Base-by-base conservation (phyloP, 2,113 vertebrate species). In the Piaya cayana region DNA sequence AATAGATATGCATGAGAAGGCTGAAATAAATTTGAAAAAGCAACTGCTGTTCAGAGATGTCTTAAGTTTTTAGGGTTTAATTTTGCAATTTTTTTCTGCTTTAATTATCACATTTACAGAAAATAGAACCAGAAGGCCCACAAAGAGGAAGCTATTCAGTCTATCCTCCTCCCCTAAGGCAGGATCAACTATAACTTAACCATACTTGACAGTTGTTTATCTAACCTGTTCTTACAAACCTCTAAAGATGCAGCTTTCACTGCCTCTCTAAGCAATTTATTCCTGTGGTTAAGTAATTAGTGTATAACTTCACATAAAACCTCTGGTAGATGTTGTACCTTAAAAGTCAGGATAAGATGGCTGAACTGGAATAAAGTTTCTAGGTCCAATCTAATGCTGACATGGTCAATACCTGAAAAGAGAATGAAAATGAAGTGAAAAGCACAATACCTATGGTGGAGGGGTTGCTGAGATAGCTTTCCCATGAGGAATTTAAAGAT, bases 281-380 rank as follows among this genome's bases (percentile, higher is more conserved):
- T 92, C 90, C 68, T 75, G 86, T 78, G 91, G 72, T 86, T 88
- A 95, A 87, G 42, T 80, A 93, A 95, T 92, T 87, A 84, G 56
- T 62, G 65, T 77, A 71, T 70, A 86, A 75, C 25, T 29, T 90
- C 86, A 88, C 79, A 71, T 90, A 84, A 94, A 94, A 82, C 42
- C 11, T 92, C 26, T 63, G 30, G 59, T 78, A 83, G 81, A 59
- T 69, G 8, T 62, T 6, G 22, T 98, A 99, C 99, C 99, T 99
- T 99, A 94, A 99, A 99, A 53, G 98, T 99, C 95, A 99, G 97
- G 70, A 99, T 98, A 72, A 99, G 98, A 65, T 99, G 99, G 82
- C 98, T 99, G 96, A 99, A 99, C 92, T 99, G 98, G 97, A 99
- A 99, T 68, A 99, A 81, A 6, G 98, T 97, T 96, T 99, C 98